Conservation (phyloP, 1,140 invertebrate species). For the Argopecten irradians region DNA sequence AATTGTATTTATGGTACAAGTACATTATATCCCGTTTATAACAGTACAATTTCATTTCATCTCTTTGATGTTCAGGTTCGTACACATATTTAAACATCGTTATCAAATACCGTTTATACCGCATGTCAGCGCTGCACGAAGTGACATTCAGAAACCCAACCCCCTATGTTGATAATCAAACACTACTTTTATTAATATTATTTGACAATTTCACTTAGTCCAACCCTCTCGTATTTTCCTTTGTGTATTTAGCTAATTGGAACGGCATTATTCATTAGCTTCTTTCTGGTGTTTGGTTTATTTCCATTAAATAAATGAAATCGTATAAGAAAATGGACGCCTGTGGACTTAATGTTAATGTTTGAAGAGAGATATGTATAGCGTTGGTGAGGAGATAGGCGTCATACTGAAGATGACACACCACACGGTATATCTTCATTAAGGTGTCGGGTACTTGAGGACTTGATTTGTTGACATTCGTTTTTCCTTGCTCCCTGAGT, state of each 20-base stretch:
- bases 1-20: background rate
- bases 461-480: background rate
- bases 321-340: background rate
- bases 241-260: constrained; percentile 10
- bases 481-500: background rate
- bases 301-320: background rate
- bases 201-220: constrained; percentile 6
- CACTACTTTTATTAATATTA: background rate
- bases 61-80: background rate
- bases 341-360: background rate
- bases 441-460: background rate
- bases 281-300: background rate
- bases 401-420: background rate
- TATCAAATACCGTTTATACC: background rate
- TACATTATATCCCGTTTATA: background rate
- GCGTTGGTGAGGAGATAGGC: background rate
- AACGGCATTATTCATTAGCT: background rate
- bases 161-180: background rate
- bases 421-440: background rate
- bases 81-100: background rate
- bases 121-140: background rate
- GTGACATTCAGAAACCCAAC: background rate
- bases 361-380: background rate
- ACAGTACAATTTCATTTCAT: background rate
- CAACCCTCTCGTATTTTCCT: background rate